A percentile compares a stretch with the other conserved stretches of the same genome.
Conservation (phyloP, 1,140 invertebrate genomes). For the Musca domestica region DNA sequence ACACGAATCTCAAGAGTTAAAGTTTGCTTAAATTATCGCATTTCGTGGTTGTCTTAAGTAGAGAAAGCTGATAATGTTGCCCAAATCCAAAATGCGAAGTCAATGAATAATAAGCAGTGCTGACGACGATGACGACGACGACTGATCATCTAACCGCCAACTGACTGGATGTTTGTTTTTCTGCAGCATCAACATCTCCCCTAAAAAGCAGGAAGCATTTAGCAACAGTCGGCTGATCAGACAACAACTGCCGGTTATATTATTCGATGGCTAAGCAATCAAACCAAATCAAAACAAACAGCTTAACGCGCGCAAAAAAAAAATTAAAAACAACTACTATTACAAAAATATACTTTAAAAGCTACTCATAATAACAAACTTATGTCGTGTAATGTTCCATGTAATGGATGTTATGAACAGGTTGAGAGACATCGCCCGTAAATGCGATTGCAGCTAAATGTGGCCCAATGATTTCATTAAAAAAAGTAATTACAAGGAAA, state of each 20-base stretch:
- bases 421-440: too few species aligned
- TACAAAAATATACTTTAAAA: too few species aligned
- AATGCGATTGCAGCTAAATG: too few species aligned
- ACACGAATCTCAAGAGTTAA: constrained; percentile 2
- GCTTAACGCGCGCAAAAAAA: too few species aligned
- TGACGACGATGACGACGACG: too few species aligned
- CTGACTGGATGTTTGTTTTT: too few species aligned
- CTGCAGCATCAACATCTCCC: not conserved
- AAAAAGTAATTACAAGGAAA: constrained; percentile 6
- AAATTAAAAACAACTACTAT: too few species aligned
- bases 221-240: not conserved
- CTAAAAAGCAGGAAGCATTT: constrained; percentile 8
- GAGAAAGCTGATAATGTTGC: constrained; percentile 8
- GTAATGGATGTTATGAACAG: not conserved
- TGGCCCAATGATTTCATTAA: constrained; percentile 12
- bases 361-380: not conserved
- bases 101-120: too few species aligned
- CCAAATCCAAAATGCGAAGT: not conserved
- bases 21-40: not conserved
- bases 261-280: not conserved
- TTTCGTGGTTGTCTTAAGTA: constrained; percentile 7
- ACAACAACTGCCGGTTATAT: not conserved
- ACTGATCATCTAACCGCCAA: too few species aligned
- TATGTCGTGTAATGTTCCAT: not conserved
- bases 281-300: too few species aligned